These are phyloP conservation scores for Drosophila atroscutellata DNA, from an alignment of 2,888 invertebrate species.

Conservation along the genomic window DNA sequence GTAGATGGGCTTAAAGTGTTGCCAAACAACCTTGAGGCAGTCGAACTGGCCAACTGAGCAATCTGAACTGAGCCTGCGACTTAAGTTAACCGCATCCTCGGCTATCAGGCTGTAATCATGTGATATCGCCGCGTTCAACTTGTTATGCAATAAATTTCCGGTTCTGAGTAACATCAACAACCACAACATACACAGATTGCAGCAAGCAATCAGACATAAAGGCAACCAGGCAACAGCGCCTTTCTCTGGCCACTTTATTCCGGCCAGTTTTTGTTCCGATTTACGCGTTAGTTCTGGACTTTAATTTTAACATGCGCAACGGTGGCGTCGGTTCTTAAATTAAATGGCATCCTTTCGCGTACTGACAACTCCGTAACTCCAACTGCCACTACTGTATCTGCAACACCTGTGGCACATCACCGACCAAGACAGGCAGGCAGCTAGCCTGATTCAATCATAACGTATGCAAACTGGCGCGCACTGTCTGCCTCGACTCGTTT, in stretches of 20 bases:
- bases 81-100: conserved; percentile 20
- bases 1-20: conserved; percentile 24
- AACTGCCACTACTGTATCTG: conserved; percentile 13
- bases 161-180: conserved; percentile 59
- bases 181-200: conserved; percentile 16
- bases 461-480: conserved; percentile 22
- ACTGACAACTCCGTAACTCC: not conserved
- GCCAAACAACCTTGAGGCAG: conserved; percentile 58
- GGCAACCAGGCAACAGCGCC: conserved; percentile 3
- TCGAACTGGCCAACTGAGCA: conserved; percentile 16
- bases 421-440: conserved; percentile 33
- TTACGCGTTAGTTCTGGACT: conserved; percentile 19
- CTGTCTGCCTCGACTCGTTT: conserved; percentile 37
- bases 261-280: conserved; percentile 27
- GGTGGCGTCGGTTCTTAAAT: conserved; percentile 23
- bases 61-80: not conserved
- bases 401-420: conserved; percentile 50
- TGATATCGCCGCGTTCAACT: conserved; percentile 62
- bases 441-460: conserved; percentile 52
- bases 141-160: conserved; percentile 82
- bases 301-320: conserved; percentile 20
- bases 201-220: conserved; percentile 15
- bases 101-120: conserved; percentile 54
- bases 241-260: conserved; percentile 10
- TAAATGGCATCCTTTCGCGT: conserved; percentile 25